Base-by-base conservation (phyloP, 1,140 invertebrate genomes). In the Drosophila nigromelanica region DNA sequence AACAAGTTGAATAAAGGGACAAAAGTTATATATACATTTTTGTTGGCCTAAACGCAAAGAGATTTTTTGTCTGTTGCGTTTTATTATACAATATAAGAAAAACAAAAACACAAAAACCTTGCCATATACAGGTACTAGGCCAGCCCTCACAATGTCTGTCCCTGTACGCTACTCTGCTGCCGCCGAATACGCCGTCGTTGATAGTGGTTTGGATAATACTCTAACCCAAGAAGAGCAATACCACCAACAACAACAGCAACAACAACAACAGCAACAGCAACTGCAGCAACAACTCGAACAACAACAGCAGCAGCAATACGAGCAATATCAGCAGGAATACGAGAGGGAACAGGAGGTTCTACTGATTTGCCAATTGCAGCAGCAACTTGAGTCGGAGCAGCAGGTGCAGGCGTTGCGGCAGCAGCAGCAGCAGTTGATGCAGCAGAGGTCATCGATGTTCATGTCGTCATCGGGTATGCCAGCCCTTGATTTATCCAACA, bases 111-210 rank as follows among this genome's bases (percentile, higher is more conserved):
- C 63, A 64, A 76, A 70, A 72, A 70, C 60, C 72, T 78, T 70
- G 64, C 58, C 52, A 70, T 74, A 70, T 78, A 90, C 82, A 92
- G 91, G 91, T 92, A 92, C 91, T 92, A 92, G 91, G 91, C 91
- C 91, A 92, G 91, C 91, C 91, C 91, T 92, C 87, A 92, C 90
- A 91, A 92, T 92, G 91, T 92, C 91, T 92, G 91, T 92, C 91
- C 91, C 91, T 92, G 91, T 92, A 91, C 90, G 90, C 91, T 91
- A 91, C 91, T 92, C 91, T 91, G 91, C 91, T 90, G 89, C 90
- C 83, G 90, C 87, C 87, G 89, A 91, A 90, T 91, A 89, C 90
- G 87, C 78, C 90, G 86, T 85, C 87, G 87, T 87, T 89, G 90
- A 91, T 79, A 87, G 85, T 91, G 90, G 87, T 89, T 89, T 89